A percentile compares a stretch with the other conserved stretches of the same genome.
Conservation (phyloP, 37 sponge, comb jelly and placozoan genomes). For the Theonella swinhoei region DNA sequence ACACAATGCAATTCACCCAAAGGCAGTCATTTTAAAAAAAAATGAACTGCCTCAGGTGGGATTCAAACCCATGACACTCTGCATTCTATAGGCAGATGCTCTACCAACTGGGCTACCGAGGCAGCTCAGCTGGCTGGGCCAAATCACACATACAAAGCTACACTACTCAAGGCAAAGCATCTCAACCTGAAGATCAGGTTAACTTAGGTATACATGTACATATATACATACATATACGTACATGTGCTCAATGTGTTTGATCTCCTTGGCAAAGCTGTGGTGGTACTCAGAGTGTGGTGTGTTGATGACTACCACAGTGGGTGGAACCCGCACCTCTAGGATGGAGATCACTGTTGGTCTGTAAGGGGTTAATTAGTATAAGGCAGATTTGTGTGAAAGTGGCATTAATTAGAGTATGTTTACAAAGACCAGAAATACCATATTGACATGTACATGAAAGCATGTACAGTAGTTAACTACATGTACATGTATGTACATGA, state of each 20-base stretch:
- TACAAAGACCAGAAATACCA: neutral
- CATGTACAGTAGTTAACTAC: neutral
- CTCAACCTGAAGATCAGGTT: too few species aligned
- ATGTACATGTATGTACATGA: neutral
- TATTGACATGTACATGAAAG: neutral
- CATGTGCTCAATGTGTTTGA: conserved; percentile 43
- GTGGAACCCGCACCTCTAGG: conserved; percentile 56
- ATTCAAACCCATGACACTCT: too few species aligned
- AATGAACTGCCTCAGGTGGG: too few species aligned
- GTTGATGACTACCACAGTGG: conserved; percentile 17
- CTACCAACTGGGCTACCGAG: too few species aligned
- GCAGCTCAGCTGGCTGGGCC: too few species aligned
- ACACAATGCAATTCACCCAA: too few species aligned
- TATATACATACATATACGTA: too few species aligned
- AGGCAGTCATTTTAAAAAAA: too few species aligned
- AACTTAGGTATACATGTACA: too few species aligned
- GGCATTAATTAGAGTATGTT: neutral
- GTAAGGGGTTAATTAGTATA: neutral
- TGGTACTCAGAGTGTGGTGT: conserved; percentile 38
- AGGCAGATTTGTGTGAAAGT: neutral
- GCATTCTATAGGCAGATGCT: too few species aligned
- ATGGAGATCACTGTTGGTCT: conserved; percentile 29
- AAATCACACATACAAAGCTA: too few species aligned
- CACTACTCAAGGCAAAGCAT: too few species aligned
- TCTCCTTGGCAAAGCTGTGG: conserved; percentile 42